Evolutionary conservation across 2,888 invertebrate species (phyloP), one percentile per base, ranked within the genome.

Genomic region (Mesodorylaimus sp.): DNA sequence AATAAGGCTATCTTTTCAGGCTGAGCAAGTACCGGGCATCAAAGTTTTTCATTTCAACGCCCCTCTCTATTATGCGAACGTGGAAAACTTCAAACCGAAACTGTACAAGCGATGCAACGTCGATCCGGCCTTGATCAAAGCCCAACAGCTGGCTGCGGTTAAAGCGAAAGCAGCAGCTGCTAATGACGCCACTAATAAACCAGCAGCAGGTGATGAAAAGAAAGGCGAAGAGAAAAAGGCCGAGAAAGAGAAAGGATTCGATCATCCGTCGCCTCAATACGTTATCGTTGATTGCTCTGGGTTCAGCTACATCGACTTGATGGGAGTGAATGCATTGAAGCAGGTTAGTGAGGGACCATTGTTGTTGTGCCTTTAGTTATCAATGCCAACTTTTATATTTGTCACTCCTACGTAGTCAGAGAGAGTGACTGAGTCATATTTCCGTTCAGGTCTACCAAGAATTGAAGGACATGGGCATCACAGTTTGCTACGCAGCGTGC

Each of bases 21-120:
- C 29, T 7, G 16, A 7, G 25, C 16, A 45, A 26, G 10, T 52
- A n/a, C 44, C 44, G 43, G 45, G 57, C 5, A 56, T 68, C n/a
- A 67, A 66, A 53, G 66, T 68, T 42, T 65, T 66, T 59, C 58
- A 66, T 16, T 66, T 65, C 56, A 67, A 66, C 43, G 60, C 65
- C 25, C 62, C 66, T 3, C 54, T 68, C 26, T 68, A 66, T 55
- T 69, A 64, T 59, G 68, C 67, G 25, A 68, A 67, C 56, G 57
- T 58, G 1, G 66, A 67, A 50, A 59, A 61, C 53, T 68, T 68
- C 52, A 53, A 59, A 32, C 57, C 56, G n/a, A 58, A 57, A 25
- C 41, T 68, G 10, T 65, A 63, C 45, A 49, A 23, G 43, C 39
- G 19, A 25, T 45, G 53, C 52, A 50, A 48, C 41, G 16, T 24